Base-by-base conservation (phyloP, 2,113 vertebrate genomes). In the Maccullochella peelii region DNA sequence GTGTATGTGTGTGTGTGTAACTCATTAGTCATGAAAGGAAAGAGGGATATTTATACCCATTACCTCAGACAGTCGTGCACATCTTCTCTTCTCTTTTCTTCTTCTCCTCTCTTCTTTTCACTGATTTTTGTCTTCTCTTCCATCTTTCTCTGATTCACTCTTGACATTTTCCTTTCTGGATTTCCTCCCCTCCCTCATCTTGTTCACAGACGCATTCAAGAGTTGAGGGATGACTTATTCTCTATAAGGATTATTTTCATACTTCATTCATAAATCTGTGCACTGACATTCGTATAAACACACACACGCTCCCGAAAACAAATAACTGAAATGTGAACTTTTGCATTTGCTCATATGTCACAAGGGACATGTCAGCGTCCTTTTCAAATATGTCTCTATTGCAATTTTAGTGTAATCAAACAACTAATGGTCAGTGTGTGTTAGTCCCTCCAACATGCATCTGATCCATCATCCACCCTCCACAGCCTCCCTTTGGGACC, bases 11-110 rank as follows among this genome's bases (percentile, higher is more conserved):
- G 47, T 63, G 47, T 63, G 72, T 65, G 54, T 27, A 57, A 57
- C 62, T 79, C 30, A 85, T 75, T 78, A 86, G 76, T 86, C 82
- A 88, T 78, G 62, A 71, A 78, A 57, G 47, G 52, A 68, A 78
- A 57, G 52, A 80, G 63, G 69, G 77, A 87, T 90, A 86, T 88
- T 87, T 88, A 77, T 89, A 90, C 71, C 82, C 82, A 79, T 86
- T 80, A 79, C 52, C 81, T 90, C 76, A 86, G 62, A 86, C 59
- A 81, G 76, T 54, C 44, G 57, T 73, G 36, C 77, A 83, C 9
- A n/a, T 90, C 58, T 73, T 57, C 67, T 69, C 36, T 47, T 33
- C 65, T 52, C 57, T 18, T 9, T 23, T 27, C 27, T 50, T 54
- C 10, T 33, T 36, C 8, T 16, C 12, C 42, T 68, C 27, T 55